A percentile compares a stretch with the other conserved stretches of the same genome.
Conservation (phyloP, 2,113 vertebrate genomes). For the Myiopsitta monachus region DNA sequence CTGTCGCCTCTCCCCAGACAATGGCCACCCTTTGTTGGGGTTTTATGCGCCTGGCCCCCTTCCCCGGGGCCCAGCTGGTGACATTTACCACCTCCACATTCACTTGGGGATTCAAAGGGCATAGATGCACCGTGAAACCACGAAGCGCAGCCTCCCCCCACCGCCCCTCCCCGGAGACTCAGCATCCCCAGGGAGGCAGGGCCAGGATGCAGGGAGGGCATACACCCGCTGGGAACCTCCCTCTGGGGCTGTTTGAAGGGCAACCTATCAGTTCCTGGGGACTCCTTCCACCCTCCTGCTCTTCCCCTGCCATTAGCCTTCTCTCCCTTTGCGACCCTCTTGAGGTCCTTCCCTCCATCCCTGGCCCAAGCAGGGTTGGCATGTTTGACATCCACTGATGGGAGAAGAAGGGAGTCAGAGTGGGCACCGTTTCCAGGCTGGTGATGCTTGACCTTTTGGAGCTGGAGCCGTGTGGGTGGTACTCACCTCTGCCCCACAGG, state of each 20-base stretch:
- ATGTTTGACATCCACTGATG: fast-evolving
- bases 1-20: background rate
- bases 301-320: background rate
- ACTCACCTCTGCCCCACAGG: background rate
- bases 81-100: slow-evolving; percentile 65
- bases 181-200: slow-evolving; percentile 5
- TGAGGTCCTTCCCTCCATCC: background rate
- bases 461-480: background rate
- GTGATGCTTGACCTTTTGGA: background rate
- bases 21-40: slow-evolving; percentile 17
- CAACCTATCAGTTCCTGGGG: background rate
- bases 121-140: slow-evolving; percentile 40
- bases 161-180: background rate
- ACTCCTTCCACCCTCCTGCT: background rate
- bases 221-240: background rate
- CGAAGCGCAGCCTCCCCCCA: background rate
- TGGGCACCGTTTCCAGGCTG: background rate
- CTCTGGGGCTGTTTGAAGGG: background rate
- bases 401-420: background rate
- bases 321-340: background rate
- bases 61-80: slow-evolving; percentile 41
- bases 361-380: background rate
- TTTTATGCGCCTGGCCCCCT: background rate
- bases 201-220: background rate
- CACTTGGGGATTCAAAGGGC: slow-evolving; percentile 58